phyloP scores from a whole-genome alignment of 2,113 vertebrate genomes.

The Scalopus aquaticus region DNA sequence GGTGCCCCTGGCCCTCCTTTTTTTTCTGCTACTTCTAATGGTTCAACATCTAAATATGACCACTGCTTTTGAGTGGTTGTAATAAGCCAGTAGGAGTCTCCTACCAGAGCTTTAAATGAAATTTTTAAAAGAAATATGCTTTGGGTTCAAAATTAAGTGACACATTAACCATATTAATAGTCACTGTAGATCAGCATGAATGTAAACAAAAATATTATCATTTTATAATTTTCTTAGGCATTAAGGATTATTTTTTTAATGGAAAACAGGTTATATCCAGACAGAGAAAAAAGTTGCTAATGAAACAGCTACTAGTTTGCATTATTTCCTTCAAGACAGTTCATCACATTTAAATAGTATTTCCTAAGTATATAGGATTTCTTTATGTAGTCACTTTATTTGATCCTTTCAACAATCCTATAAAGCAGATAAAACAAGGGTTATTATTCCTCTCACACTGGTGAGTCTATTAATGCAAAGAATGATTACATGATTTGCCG shows the following conservation, averaged over 20 bases:
- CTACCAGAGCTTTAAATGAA: neutral
- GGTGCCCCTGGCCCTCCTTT: rapidly evolving
- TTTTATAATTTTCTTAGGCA: neutral
- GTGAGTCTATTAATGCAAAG: neutral
- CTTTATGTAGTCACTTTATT: neutral
- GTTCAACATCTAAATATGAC: neutral
- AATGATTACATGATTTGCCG: neutral
- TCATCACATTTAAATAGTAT: neutral
- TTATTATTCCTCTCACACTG: neutral
- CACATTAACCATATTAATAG: neutral
- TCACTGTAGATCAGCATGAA: neutral
- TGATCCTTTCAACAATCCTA: neutral
- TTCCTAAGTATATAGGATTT: neutral
- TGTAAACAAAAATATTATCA: neutral
- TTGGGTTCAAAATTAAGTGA: neutral
- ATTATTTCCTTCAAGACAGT: neutral
- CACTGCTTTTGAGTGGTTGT: neutral
- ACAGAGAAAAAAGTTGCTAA: neutral
- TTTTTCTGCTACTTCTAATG: neutral
- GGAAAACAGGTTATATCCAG: neutral
- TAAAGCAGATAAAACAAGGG: neutral
- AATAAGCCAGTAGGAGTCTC: neutral
- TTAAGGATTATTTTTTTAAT: neutral
- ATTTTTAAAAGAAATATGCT: neutral
- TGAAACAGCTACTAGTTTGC: neutral